Evolutionary conservation across 2,797 vertebrate species (phyloP), one percentile per base, ranked within the genome.

Genomic region (Chanos chanos): DNA sequence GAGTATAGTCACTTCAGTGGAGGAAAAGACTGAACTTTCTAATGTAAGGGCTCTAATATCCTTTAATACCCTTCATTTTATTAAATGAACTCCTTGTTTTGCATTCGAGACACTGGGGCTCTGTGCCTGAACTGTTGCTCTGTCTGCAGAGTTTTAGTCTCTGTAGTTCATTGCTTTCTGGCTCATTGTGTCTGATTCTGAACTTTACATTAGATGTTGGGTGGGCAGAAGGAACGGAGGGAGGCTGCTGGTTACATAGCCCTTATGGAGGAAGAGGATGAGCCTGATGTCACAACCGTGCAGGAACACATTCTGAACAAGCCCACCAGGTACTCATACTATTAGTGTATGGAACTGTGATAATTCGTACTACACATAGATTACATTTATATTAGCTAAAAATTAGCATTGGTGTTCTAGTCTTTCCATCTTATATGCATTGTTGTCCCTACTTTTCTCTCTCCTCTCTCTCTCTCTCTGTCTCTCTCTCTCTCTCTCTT

Each of bases 261-360:
- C 10, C 83, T 80, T 59, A 83, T 88, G 0, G 83, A 73, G 9
- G 62, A 77, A 7, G 66, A 65, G 6, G 68, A 72, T 3, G 69
- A 77, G 36, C 61, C 58, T 25, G 65, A 71, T 12, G 28, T 77
- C 6, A 55, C 31, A n/a, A 44, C 65, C 36, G 36, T 70, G 10
- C 79, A 79, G 22, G 69, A 81, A 41, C 48, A 71, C 21, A 79
- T 79, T 33, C 68, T 76, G 4, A 79, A 72, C 4, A 87, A 53
- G 75, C 85, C 87, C 5, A 89, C 89, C 1, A 87, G 90, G 89
- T 90, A 70, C 7, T 12, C 18, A 31, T 18, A 7, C 6, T 22
- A 18, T 30, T 21, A 30, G 19, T 48, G 7, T 7, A 18, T 8
- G 7, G n/a, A n/a, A n/a, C n/a, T n/a, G n/a, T n/a, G n/a, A n/a